phyloP scores from a whole-genome alignment of 2,113 vertebrate genomes.

The Rhinogobius similis region DNA sequence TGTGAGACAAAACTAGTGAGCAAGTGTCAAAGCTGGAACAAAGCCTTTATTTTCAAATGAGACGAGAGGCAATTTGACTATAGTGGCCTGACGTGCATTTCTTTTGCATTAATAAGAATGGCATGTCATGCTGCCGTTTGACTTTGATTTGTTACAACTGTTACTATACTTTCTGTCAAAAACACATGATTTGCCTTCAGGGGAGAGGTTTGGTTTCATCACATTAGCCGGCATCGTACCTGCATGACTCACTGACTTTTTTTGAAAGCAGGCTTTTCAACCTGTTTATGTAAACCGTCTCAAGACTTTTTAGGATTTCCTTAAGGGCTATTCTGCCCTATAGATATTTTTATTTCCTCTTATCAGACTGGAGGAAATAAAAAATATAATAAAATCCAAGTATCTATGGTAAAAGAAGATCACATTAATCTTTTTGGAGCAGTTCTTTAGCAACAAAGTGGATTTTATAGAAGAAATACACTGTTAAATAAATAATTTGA shows the following conservation, averaged over 20 bases:
- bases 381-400: no score
- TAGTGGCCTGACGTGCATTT: background rate
- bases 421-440: no score
- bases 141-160: background rate
- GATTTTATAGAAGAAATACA: no score
- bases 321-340: background rate
- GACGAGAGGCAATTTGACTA: conserved; percentile 1
- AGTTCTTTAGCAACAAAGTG: background rate
- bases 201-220: background rate
- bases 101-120: background rate
- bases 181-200: conserved; percentile 1
- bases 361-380: no score
- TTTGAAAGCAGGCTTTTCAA: background rate
- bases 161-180: conserved; percentile 9
- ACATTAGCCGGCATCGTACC: background rate
- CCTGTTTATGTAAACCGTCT: background rate
- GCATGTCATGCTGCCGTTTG: background rate
- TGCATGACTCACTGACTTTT: background rate
- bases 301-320: background rate
- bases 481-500: background rate
- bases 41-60: conserved; percentile 5
- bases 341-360: no score
- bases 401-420: no score
- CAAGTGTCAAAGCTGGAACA: conserved; percentile 9
- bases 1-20: conserved; percentile 14